Evolutionary conservation across 1,140 invertebrate genomes (phyloP), one percentile per base, ranked within the genome.

Genomic region (Cyclina sinensis): DNA sequence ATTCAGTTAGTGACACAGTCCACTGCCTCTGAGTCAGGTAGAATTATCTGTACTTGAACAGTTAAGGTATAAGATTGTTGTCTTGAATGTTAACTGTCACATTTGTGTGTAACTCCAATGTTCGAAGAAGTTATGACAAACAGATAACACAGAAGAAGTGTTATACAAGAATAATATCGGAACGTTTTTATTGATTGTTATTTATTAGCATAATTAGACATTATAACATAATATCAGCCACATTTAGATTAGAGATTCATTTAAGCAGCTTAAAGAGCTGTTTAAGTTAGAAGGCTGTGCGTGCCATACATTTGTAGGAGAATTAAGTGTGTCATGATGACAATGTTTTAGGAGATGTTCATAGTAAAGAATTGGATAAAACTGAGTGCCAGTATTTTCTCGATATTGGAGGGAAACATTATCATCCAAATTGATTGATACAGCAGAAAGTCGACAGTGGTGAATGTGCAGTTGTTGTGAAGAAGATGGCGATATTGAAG

Each of bases 401-500:
- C 24, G 59, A 65, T 65, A 65, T 65, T 16, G 59, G 59, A 65
- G 27, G 14, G 24, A 30, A n/a, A 30, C n/a, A n/a, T n/a, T n/a
- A 27, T 54, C 21, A 54, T 18, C 21, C 21, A n/a, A 30, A 35
- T n/a, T 2, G 59, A 65, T 16, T 65, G 59, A 16, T 65, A 30
- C 3, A 30, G 3, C 11, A 27, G 51, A 54, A 7, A n/a, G 2
- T 54, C 51, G 4, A 3, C 14, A 18, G 18, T 3, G 21, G 51
- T n/a, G 51, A 18, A 54, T 18, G 12, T 54, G 51, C 21, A 54
- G 51, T 54, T 3, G 51, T 43, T 43, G 24, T 11, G 7, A 30
- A 27, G 12, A 80, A 59, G 16, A 91, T 91, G 91, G 91, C 91
- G 54, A 91, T 91, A 65, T 62, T 91, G 18, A 88, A 79, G 68